These are phyloP conservation scores for Eremophila alpestris DNA, from an alignment of 2,797 vertebrate species.

Conservation along the genomic window DNA sequence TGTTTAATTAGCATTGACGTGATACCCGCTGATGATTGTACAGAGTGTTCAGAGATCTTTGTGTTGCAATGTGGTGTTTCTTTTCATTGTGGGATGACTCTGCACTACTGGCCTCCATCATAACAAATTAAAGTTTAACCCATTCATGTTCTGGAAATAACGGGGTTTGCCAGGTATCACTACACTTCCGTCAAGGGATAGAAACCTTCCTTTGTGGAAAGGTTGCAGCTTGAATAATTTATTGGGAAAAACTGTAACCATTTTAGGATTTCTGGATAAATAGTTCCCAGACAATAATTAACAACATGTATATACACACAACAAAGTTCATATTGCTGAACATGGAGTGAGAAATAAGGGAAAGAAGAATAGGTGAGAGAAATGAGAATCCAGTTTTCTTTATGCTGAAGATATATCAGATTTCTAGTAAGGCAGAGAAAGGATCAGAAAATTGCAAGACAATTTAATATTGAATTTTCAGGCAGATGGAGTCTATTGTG, in stretches of 20 bases:
- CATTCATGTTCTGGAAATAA: neutral
- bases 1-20: constrained; percentile 47
- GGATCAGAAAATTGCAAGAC: neutral
- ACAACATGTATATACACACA: neutral
- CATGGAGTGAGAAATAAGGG: neutral
- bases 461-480: neutral
- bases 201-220: neutral
- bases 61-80: constrained; percentile 30
- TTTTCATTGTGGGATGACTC: neutral
- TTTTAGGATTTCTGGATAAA: neutral
- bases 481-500: neutral
- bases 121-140: constrained; percentile 13
- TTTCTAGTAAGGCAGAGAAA: neutral
- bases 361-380: neutral
- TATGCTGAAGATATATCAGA: neutral
- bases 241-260: neutral
- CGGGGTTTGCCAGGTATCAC: neutral
- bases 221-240: neutral
- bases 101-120: neutral
- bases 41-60: constrained; percentile 16
- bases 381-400: neutral
- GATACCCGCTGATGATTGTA: neutral
- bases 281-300: neutral
- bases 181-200: neutral
- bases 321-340: neutral